phyloP scores from a whole-genome alignment of 2,888 invertebrate genomes.

The Lasioglossum calceatum region DNA sequence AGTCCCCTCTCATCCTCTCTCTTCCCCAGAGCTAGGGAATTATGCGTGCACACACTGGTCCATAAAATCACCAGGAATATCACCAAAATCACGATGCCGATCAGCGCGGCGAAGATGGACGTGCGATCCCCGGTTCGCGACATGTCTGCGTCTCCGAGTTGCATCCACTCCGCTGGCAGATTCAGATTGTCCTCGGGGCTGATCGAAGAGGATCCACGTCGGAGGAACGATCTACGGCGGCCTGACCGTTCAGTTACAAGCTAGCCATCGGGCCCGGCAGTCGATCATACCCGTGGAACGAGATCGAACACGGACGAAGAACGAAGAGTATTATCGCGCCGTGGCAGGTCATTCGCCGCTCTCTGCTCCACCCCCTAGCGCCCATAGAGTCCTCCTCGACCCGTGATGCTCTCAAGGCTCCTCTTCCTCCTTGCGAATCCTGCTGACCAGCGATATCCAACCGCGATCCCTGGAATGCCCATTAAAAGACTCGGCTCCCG shows the following conservation, averaged over 20 bases:
- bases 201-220: conserved; percentile 28
- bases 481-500: conserved; percentile 53
- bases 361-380: conserved; percentile 47
- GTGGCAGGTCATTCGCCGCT: conserved; percentile 54
- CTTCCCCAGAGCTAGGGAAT: neutral
- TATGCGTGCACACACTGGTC: conserved; percentile 64
- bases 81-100: conserved; percentile 73
- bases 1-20: neutral
- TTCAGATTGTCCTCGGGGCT: conserved; percentile 34
- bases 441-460: conserved; percentile 63
- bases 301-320: conserved; percentile 12
- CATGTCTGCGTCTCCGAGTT: conserved; percentile 61
- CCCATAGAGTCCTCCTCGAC: conserved; percentile 50
- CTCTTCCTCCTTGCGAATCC: conserved; percentile 54
- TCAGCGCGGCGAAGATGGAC: conserved; percentile 66
- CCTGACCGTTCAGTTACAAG: conserved; percentile 26
- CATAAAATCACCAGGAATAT: conserved; percentile 73
- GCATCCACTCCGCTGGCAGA: neutral
- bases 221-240: conserved; percentile 2
- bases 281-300: conserved; percentile 57
- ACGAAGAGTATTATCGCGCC: conserved; percentile 46
- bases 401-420: conserved; percentile 58
- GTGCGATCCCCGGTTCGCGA: conserved; percentile 73
- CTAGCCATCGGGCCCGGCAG: conserved; percentile 30
- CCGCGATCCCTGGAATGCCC: conserved; percentile 62